Evolutionary conservation across 1,140 invertebrate genomes (phyloP), one percentile per base, ranked within the genome.

Genomic region (Achroia grisella): DNA sequence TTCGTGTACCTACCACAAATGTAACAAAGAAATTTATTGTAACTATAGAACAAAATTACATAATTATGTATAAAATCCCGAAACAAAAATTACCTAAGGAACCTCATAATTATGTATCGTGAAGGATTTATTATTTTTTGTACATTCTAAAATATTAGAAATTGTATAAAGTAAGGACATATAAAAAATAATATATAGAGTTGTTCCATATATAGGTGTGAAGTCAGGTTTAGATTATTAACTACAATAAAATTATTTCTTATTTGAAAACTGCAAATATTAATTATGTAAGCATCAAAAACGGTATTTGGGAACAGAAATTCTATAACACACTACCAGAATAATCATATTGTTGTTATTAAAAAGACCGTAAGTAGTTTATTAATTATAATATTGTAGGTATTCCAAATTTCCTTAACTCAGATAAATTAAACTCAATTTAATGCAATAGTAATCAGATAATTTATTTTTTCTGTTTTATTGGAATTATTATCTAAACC

Each of bases 111-210:
- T 46, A 36, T 49, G 40, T 53, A 53, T 60, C 42, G 44, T 56
- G 44, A 41, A 32, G 44, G 27, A 60, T 30, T 49, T 39, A 48
- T 70, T 60, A 70, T 71, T 69, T 73, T 69, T 71, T 66, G 62
- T 73, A 73, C 48, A 68, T 63, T 65, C 36, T 50, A 58, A 56
- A 69, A 35, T 33, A 29, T 39, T 39, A 44, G 28, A 27, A 34
- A 32, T 12, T 44, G 40, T 48, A 37, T 43, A 48, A 39, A 43
- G 40, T 43, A 49, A 42, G 32, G 37, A 42, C 23, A 48, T 30
- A 31, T 39, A 39, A 43, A 27, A 36, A n/a, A 35, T 17, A 11
- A 9, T 43, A 30, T 42, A 4, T 44, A 44, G 35, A 37, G 32
- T 11, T 32, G 13, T 43, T 14, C 10, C 2, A 37, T n/a, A 4